Base-by-base conservation (phyloP, 2,797 vertebrate genomes). In the Lepilemur ruficaudatus region DNA sequence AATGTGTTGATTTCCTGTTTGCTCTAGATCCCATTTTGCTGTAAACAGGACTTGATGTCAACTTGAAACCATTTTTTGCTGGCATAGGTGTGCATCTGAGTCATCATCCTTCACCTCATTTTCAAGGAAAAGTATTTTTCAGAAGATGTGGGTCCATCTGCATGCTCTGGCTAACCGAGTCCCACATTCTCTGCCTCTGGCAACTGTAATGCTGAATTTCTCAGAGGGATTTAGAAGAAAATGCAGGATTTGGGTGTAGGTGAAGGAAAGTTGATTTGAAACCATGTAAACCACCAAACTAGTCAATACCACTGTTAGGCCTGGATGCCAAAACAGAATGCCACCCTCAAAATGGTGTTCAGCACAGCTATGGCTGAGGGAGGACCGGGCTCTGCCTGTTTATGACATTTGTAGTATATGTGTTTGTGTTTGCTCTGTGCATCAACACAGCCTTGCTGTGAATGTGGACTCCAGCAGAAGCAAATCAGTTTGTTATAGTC, bases 1-100 rank as follows among this genome's bases (percentile, higher is more conserved):
- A 1, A 78, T 28, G 73, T 50, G 50, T 83, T 14, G 79, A 80
- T 80, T 94, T 94, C 89, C 88, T 81, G 57, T 97, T 83, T 90
- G 23, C 18, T 91, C 46, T 87, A 59, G n/a, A 93, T 8, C 25
- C 28, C 38, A 5, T 93, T 93, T 89, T 57, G 57, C 85, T 43
- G 55, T 70, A 72, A 90, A 89, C 4, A 78, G 52, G 23, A 67
- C 18, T 65, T 92, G 52, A 2, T 13, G 55, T 32, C 79, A 93
- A 85, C 35, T 9, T 52, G 57, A 30, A 90, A 94, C 59, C n/a
- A 63, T 79, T 82, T 46, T 46, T 50, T 61, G 35, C 76, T 67
- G 67, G 75, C 14, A 41, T 11, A 61, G 20, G 48, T 30, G 4
- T 25, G 41, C 32, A 46, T 41, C 30, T 41, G 20, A 69, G 81